phyloP scores from a whole-genome alignment of 2,113 vertebrate genomes.

The Paralichthys olivaceus region DNA sequence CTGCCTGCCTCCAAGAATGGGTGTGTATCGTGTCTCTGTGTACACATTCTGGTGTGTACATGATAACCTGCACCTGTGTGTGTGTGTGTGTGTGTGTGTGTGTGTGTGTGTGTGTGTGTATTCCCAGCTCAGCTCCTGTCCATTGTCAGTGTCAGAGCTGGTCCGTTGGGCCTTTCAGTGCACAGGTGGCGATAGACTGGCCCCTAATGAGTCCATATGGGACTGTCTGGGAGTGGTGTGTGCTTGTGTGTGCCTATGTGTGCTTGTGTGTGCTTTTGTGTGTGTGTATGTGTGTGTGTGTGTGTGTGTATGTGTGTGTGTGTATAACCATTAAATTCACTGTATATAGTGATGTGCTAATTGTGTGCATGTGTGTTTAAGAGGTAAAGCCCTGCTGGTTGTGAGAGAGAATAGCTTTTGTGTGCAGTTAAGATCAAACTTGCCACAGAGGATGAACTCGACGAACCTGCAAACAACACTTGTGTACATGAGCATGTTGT shows the following conservation, averaged over 20 bases:
- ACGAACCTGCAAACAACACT: slow-evolving; percentile 22
- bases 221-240: slow-evolving; percentile 73
- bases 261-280: slow-evolving; percentile 8
- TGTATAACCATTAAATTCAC: slow-evolving; percentile 20
- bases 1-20: slow-evolving; percentile 38
- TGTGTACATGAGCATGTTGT: neutral
- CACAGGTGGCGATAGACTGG: slow-evolving; percentile 80
- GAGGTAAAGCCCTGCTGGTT: slow-evolving; percentile 40
- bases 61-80: slow-evolving; percentile 43
- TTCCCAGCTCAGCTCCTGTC: slow-evolving; percentile 70
- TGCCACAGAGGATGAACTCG: slow-evolving; percentile 29
- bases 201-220: slow-evolving; percentile 83
- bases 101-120: slow-evolving; percentile 42
- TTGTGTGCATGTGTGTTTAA: slow-evolving; percentile 40
- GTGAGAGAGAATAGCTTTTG: slow-evolving; percentile 40
- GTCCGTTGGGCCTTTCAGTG: slow-evolving; percentile 72
- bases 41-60: slow-evolving; percentile 24
- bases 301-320: slow-evolving; percentile 9
- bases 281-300: slow-evolving; percentile 10
- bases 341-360: slow-evolving; percentile 47
- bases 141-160: slow-evolving; percentile 75
- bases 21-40: slow-evolving; percentile 47
- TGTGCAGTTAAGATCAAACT: slow-evolving; percentile 21
- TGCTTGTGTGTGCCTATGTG: slow-evolving; percentile 23
- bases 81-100: slow-evolving; percentile 40